Percentiles rank a stretch among this genome's conserved stretches.
Evolutionary conservation across 2,888 invertebrate genomes (phyloP).

Genomic region (Plebejus melissa): DNA sequence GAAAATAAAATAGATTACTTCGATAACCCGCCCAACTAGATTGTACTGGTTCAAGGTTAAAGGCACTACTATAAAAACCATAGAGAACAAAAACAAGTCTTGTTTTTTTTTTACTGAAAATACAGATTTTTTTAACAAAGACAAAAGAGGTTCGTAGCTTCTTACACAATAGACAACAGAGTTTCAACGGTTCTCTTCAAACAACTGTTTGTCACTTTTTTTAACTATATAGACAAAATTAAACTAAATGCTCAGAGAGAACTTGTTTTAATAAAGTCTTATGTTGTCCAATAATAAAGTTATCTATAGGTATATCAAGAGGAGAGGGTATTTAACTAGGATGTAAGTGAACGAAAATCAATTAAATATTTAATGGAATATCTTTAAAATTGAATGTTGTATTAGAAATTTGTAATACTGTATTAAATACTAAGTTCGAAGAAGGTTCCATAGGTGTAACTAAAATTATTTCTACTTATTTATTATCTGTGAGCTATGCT

Average conservation of each 20-base stretch:
- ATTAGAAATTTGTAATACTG: conserved; percentile 24
- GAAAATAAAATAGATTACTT: conserved; percentile 64
- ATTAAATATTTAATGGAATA: conserved; percentile 25
- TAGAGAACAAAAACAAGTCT: not conserved
- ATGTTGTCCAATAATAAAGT: not conserved
- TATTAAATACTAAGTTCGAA: conserved; percentile 9
- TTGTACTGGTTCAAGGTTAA: not conserved
- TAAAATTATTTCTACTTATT: not conserved
- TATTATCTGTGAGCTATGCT: not conserved
- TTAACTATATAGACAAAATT: not conserved
- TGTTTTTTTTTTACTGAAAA: not conserved
- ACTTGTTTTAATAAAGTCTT: not conserved
- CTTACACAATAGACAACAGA: not conserved
- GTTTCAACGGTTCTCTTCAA: not conserved
- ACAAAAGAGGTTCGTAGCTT: not conserved
- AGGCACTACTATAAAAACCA: not conserved
- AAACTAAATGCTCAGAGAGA: not conserved
- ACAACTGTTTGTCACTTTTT: not conserved
- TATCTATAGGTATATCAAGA: not conserved
- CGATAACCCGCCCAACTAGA: conserved; percentile 62
- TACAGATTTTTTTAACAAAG: not conserved
- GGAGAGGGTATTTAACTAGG: conserved; percentile 3
- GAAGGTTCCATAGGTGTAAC: not conserved
- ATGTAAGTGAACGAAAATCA: conserved; percentile 23
- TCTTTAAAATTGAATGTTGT: conserved; percentile 23